Evolutionary conservation across 2,888 invertebrate species (phyloP), one percentile per base, ranked within the genome.

Genomic region (Yponomeuta cagnagella): DNA sequence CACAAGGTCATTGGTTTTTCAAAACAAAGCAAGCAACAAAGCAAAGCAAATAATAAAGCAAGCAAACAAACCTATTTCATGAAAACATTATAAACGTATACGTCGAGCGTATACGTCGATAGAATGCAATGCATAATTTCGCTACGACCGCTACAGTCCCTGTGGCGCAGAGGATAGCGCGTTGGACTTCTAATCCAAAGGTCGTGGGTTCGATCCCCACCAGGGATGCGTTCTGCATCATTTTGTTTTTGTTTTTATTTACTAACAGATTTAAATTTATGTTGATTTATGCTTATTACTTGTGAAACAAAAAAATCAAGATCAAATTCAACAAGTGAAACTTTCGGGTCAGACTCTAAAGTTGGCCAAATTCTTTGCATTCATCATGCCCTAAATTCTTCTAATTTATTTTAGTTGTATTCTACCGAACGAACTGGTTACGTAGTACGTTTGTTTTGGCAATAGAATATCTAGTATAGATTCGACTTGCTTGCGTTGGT

Each of bases 161-260:
- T 95, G 94, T 95, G 94, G 95, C 95, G 95, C 95, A 95, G 95
- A 94, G 95, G 95, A 95, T 95, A 95, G 95, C 95, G 95, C 95
- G 95, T 95, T 95, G 95, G 95, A 95, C 95, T 95, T 95, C 95
- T 95, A 95, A 95, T 95, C 95, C 95, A 95, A 95, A 95, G 95
- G 95, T 95, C 95, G 95, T 95, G 95, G 95, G 95, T 95, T 95
- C 95, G 95, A 95, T 95, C 95, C 95, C 95, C 95, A 94, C 95
- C 94, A 95, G 95, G 95, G 95, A 95, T 95, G 94, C 79, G 66
- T 1, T 12, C 15, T 48, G 3, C 30, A 9, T 70, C 68, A 74
- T 75, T 74, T 72, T 71, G 58, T 67, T 69, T 63, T 72, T 75
- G 70, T 69, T 69, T 66, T 68, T 70, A 52, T 68, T 69, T 5